Percentiles rank a stretch among this genome's conserved stretches.
Evolutionary conservation across 2,797 vertebrate species (phyloP).

Genomic region (Trachurus trachurus): DNA sequence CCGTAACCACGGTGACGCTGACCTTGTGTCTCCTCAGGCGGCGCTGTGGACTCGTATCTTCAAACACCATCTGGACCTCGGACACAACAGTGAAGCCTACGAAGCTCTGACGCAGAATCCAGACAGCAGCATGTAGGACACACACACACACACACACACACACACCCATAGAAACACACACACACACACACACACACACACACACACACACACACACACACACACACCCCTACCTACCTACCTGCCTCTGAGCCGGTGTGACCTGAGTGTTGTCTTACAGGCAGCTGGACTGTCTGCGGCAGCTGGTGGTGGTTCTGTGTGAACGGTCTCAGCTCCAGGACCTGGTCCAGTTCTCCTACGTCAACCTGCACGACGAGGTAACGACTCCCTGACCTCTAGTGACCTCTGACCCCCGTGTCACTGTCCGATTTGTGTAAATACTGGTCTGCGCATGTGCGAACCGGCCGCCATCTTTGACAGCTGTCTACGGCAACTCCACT

Average conservation of each 20-base stretch:
- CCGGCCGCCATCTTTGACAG: no score
- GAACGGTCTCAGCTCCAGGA: slow-evolving; percentile 95
- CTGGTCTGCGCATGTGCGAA: no score
- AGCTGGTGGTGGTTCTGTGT: slow-evolving; percentile 95
- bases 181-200: background rate
- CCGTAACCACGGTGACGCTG: no score
- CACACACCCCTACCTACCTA: background rate
- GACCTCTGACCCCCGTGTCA: no score
- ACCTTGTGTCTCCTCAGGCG: slow-evolving; percentile 82
- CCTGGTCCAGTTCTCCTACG: slow-evolving; percentile 94
- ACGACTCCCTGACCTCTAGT: background rate
- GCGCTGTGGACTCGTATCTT: slow-evolving; percentile 96
- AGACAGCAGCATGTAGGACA: slow-evolving; percentile 91
- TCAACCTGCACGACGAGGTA: slow-evolving; percentile 95
- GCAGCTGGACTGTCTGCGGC: slow-evolving; percentile 95
- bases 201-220: no score
- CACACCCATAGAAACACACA: background rate
- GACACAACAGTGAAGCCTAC: slow-evolving; percentile 94
- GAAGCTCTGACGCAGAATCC: slow-evolving; percentile 95
- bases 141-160: no score
- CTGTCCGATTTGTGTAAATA: no score
- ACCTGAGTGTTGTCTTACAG: slow-evolving; percentile 69
- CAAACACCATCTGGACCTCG: slow-evolving; percentile 96
- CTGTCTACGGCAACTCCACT: no score
- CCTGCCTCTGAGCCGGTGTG: background rate